Evolutionary conservation across 2,113 vertebrate genomes (phyloP).

Genomic region (Delphinapterus leucas): DNA sequence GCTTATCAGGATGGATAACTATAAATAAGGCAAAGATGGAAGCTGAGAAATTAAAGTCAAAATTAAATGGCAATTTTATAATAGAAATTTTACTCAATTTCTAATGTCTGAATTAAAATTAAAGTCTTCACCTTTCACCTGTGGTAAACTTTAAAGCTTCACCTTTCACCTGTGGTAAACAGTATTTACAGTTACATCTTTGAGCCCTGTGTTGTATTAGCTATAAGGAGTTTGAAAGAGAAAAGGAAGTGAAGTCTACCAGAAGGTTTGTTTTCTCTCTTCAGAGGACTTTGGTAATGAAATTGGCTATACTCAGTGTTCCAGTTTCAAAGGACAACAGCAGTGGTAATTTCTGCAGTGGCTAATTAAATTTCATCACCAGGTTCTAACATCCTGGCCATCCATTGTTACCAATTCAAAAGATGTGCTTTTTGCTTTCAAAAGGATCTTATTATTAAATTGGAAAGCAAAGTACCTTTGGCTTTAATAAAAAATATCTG

Average conservation of each 20-base stretch:
- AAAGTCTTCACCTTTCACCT: background rate
- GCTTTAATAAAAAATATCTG: slow-evolving; percentile 6
- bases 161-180: background rate
- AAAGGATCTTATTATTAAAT: background rate
- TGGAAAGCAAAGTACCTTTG: slow-evolving; percentile 30
- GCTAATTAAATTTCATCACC: slow-evolving; percentile 36
- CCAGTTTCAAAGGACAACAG: slow-evolving; percentile 22
- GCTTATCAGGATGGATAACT: background rate
- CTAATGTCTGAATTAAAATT: background rate
- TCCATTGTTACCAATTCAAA: background rate
- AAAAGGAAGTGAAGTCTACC: background rate
- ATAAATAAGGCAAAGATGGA: background rate
- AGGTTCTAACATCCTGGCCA: background rate
- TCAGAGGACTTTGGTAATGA: background rate
- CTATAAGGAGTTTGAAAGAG: background rate
- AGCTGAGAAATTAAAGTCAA: background rate
- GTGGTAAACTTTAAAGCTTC: background rate
- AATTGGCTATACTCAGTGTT: background rate
- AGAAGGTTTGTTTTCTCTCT: background rate
- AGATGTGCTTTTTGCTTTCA: background rate
- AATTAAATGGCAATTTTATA: background rate
- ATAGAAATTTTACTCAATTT: slow-evolving; percentile 18
- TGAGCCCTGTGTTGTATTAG: background rate
- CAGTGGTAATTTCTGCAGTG: background rate
- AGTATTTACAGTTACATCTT: background rate